Conservation (phyloP, 1,140 invertebrate genomes). For the Fopius arisanus region DNA sequence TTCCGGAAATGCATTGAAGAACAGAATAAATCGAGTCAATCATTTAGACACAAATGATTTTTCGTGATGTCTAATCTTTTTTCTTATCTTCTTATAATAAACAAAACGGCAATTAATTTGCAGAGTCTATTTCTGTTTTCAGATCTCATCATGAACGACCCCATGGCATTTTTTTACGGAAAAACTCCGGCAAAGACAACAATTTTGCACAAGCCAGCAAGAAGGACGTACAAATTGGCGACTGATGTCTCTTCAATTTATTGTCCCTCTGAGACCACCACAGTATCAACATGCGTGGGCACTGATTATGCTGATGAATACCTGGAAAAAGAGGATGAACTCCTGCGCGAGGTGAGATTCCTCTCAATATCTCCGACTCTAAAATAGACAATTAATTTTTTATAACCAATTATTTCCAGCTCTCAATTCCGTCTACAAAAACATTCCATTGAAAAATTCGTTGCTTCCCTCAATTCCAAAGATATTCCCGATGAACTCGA, state of each 20-base stretch:
- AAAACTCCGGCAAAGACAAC: neutral
- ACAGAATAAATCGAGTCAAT: too few species aligned
- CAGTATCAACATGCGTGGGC: constrained; percentile 13
- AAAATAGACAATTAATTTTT: constrained; percentile 17
- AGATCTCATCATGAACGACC: constrained; percentile 9
- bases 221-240: neutral
- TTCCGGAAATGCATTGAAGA: too few species aligned
- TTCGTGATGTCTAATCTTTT: too few species aligned
- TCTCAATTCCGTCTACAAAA: too few species aligned
- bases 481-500: too few species aligned
- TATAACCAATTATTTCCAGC: too few species aligned
- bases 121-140: neutral
- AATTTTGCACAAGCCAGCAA: neutral
- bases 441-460: too few species aligned
- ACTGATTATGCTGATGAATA: constrained; percentile 49
- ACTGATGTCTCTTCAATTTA: neutral
- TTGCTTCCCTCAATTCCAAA: too few species aligned
- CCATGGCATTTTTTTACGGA: constrained; percentile 23
- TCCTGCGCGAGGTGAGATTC: constrained; percentile 42
- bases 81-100: too few species aligned
- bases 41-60: too few species aligned
- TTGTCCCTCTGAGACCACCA: neutral
- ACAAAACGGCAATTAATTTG: too few species aligned
- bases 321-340: constrained; percentile 46
- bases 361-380: neutral